Evolutionary conservation across 2,888 invertebrate species (phyloP), one percentile per base, ranked within the genome.

Genomic region (Amblyjoppa fuscipennis): DNA sequence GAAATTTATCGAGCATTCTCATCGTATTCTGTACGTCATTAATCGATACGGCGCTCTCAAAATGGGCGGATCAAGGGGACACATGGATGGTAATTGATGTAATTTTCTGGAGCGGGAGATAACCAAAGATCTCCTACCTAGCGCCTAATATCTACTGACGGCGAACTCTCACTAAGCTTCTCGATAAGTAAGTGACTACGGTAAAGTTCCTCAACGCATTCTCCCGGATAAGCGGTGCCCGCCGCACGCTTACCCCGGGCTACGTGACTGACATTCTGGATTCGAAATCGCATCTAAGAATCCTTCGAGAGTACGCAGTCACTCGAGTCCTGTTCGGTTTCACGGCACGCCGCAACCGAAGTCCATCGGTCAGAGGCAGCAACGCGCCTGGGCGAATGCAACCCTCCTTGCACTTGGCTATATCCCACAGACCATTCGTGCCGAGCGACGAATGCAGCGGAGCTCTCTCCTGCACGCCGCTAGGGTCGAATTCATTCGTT

Each of bases 321-420:
- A 49, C 73, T 77, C 74, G 84, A 74, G 81, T 84, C 87, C 89
- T 90, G 88, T 88, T 90, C 86, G 84, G 81, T 81, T 64, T 64
- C 85, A 85, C 85, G 51, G 71, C 82, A 74, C 76, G 73, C 79
- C 77, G 84, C 81, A 71, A 71, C 75, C 31, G 74, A 79, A 84
- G 84, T 88, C 83, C 84, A 84, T 83, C 28, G 41, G 70, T 41
- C 3, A 49, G 81, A 61, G 25, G n/a, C 61, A 45, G 20, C 41
- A 59, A 9, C n/a, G 86, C 91, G 91, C 91, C 91, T 90, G 74
- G 7, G 13, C 9, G 51, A 16, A 74, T 80, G 90, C 90, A 91
- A 91, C 90, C 90, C 78, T 59, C 70, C 81, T 75, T 87, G 69
- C 91, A 49, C 59, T 49, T 38, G 28, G 49, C 59, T 69, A 56